These are phyloP conservation scores for Epizoanthus stellaris DNA, from an alignment of 92 coral and sea anemone genomes.

Conservation along the genomic window DNA sequence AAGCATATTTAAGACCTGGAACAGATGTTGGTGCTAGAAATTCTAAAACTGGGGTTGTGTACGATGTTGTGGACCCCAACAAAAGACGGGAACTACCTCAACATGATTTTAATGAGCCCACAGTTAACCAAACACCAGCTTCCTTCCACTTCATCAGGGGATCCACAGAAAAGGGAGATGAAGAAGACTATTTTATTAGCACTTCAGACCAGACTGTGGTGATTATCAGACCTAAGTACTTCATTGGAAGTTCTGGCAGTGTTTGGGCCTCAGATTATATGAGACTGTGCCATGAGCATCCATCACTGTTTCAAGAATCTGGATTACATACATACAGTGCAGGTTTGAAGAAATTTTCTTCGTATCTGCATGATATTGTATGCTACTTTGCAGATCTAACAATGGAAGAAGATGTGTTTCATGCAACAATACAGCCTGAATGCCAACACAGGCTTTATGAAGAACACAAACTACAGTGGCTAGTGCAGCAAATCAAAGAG, in stretches of 20 bases:
- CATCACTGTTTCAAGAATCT: slow-evolving; percentile 32
- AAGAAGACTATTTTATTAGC: slow-evolving; percentile 29
- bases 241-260: slow-evolving; percentile 28
- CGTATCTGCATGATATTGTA: slow-evolving; percentile 45
- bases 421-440: slow-evolving; percentile 50
- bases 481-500: slow-evolving; percentile 45
- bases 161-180: background rate
- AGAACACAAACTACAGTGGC: slow-evolving; percentile 49
- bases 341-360: slow-evolving; percentile 27
- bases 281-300: slow-evolving; percentile 41
- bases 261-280: slow-evolving; percentile 41
- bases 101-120: background rate
- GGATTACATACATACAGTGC: slow-evolving; percentile 12
- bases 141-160: background rate
- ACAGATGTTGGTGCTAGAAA: slow-evolving; percentile 18
- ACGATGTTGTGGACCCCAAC: background rate
- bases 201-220: slow-evolving; percentile 23
- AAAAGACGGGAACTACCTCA: background rate
- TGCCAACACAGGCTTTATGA: slow-evolving; percentile 45
- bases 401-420: slow-evolving; percentile 49
- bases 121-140: background rate
- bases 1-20: slow-evolving; percentile 45
- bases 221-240: slow-evolving; percentile 34
- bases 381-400: slow-evolving; percentile 51
- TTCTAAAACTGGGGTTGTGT: background rate